Evolutionary conservation across 2,888 invertebrate genomes (phyloP), one percentile per base, ranked within the genome.

Genomic region (Heterodera filipjevi): DNA sequence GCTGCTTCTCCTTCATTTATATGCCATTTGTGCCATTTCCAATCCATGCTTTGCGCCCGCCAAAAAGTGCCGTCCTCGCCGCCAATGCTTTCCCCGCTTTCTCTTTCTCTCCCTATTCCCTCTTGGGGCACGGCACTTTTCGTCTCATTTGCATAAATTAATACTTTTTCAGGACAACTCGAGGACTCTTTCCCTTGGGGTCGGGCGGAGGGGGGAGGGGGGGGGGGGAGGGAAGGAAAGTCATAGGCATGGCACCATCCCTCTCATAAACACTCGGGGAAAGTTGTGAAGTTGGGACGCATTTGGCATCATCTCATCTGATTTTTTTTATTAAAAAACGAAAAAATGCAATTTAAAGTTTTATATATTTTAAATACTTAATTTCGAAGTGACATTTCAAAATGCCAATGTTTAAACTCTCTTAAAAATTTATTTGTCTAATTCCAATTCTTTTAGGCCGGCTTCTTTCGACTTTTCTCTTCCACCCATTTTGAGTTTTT

Each of bases 71-170:
- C 59, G 27, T 59, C 59, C 59, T 59, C 59, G 59, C 27, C 59
- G 59, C 27, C 3, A 59, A 27, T 59, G 27, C 59, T 59, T 22
- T 53, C 19, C 49, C 49, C 49, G 3, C 16, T 49, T 22, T 53
- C 53, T 22, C 59, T 27, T 6, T 10, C n/a, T 8, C 10, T 6
- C n/a, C 12, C 10, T n/a, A 6, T 3, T n/a, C 59, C n/a, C 59
- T 27, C 59, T n/a, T 12, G 59, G 59, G 59, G 59, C 59, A 59
- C 59, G 59, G 59, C 59, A 59, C 59, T 59, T 59, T 59, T 59
- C 59, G 59, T 59, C 59, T 68, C 32, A 68, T 68, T 68, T 68
- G 68, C 68, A 68, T 68, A 35, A 68, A 68, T 68, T 68, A 68
- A 68, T 68, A 68, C 68, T 68, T 32, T 19, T 59, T 59, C 59